phyloP scores from a whole-genome alignment of 2,113 vertebrate species.

The Archocentrus centrarchus region DNA sequence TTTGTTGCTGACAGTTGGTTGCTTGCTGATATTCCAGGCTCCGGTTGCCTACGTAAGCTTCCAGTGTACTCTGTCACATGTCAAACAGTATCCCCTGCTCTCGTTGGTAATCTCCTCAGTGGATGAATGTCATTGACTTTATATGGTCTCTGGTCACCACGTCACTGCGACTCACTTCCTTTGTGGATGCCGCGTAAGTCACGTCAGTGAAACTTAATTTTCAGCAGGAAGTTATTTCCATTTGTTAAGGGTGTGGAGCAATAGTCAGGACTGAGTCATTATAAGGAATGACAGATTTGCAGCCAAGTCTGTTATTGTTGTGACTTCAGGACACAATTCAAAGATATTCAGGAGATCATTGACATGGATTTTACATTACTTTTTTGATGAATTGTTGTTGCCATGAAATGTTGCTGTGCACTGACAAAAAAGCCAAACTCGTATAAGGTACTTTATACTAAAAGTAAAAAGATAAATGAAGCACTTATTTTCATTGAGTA shows the following conservation, averaged over 20 bases:
- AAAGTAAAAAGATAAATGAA: accelerated
- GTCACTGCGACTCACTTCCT: not conserved
- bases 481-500: not conserved
- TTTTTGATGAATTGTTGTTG: not conserved
- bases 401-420: not conserved
- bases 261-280: not conserved
- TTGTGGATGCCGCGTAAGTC: not conserved
- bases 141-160: not conserved
- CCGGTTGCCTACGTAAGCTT: no score
- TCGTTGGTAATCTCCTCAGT: not conserved
- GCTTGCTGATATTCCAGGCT: no score
- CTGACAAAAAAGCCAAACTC: not conserved
- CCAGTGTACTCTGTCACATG: not conserved
- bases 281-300: not conserved
- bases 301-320: not conserved
- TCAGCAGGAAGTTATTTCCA: not conserved
- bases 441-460: not conserved
- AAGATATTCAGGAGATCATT: not conserved
- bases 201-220: not conserved
- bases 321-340: not conserved
- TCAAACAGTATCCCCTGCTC: not conserved
- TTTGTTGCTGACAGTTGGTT: no score
- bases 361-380: not conserved
- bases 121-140: not conserved
- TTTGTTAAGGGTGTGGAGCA: not conserved